Evolutionary conservation across 2,888 invertebrate species (phyloP), one percentile per base, ranked within the genome.

Genomic region (Diloba caeruleocephala): DNA sequence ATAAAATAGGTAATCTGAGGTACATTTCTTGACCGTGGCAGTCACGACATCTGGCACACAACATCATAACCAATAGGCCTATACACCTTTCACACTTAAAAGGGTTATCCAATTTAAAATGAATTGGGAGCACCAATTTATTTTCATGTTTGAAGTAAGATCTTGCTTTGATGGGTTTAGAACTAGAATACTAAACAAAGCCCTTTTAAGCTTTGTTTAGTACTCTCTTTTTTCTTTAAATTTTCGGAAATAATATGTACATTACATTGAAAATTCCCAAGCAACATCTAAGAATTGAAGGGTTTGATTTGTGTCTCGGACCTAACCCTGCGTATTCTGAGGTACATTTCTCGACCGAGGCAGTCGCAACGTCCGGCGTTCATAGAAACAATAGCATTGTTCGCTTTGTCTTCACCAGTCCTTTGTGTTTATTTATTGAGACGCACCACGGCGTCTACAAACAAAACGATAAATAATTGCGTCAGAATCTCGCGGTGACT

Each of bases 401-500:
- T 74, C 56, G 69, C 81, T 79, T 87, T 86, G 87, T 87, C 79
- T 81, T 74, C 65, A 37, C 44, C 39, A 63, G 67, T 74, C 81
- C 84, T 83, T 86, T 86, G 83, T 84, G 78, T 76, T 77, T 87
- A 84, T 87, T 85, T 87, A 86, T 83, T 81, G 78, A 80, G 75
- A 74, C 72, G 74, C 63, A 69, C 65, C 71, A 73, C 74, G 74
- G 71, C 71, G 69, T 58, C 69, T 65, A 52, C 46, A 61, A 63
- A 64, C 64, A 64, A 61, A 65, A 68, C 68, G 63, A 73, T 73
- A 63, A 77, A 77, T 73, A 69, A 74, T 74, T 63, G 55, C 63
- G 55, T 59, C 56, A 54, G 56, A 59, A 56, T 55, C 59, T 50
- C 38, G 57, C 59, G 54, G 45, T 60, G 39, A 65, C 53, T 64